phyloP scores from a whole-genome alignment of 1,140 invertebrate genomes.

The Archegozetes longisetosus region DNA sequence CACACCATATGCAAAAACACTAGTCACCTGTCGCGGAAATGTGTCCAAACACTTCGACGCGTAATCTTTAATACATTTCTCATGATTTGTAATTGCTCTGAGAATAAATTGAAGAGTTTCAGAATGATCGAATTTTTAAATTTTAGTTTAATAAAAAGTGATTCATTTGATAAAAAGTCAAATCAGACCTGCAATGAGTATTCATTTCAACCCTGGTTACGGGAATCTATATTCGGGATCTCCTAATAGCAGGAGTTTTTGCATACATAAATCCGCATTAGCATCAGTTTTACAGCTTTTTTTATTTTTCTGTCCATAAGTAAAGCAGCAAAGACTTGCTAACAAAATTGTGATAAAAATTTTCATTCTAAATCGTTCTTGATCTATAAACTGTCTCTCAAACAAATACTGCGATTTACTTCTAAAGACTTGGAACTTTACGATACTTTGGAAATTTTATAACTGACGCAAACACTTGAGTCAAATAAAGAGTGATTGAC shows the following conservation, averaged over 20 bases:
- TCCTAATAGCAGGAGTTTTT: neutral
- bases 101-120: too few relatives aligned
- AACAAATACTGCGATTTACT: too few relatives aligned
- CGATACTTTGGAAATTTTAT: too few relatives aligned
- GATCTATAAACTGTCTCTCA: too few relatives aligned
- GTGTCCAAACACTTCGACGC: constrained; percentile 1
- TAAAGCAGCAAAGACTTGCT: too few relatives aligned
- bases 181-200: neutral
- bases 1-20: constrained; percentile 5
- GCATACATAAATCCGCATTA: neutral
- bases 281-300: neutral
- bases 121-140: too few relatives aligned
- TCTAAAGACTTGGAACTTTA: too few relatives aligned
- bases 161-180: neutral
- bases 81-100: constrained; percentile 1
- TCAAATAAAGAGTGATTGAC: too few relatives aligned
- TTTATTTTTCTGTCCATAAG: too few relatives aligned
- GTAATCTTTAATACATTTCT: constrained; percentile 12
- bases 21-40: constrained; percentile 12
- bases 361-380: too few relatives aligned
- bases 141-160: neutral
- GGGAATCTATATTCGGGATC: neutral
- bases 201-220: neutral
- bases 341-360: too few relatives aligned
- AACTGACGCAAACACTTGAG: too few relatives aligned